Evolutionary conservation across 2,113 vertebrate genomes (phyloP).

Genomic region (Cichladusa arquata): DNA sequence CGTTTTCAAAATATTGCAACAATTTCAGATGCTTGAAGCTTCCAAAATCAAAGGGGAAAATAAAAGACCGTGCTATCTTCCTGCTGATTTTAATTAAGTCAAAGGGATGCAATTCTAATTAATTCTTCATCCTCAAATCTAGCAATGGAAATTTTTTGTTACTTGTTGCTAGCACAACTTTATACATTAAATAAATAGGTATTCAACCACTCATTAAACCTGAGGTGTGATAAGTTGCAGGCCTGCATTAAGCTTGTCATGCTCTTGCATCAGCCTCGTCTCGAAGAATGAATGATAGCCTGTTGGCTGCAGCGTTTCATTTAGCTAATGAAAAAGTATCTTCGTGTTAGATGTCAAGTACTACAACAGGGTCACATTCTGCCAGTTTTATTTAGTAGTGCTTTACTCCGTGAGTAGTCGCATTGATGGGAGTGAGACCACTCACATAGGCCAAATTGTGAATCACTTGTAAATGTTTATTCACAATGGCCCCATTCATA

Average conservation of each 20-base stretch:
- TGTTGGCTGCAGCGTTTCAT: neutral
- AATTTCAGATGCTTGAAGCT: neutral
- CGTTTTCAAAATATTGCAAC: neutral
- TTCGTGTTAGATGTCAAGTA: conserved; percentile 56
- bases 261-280: conserved; percentile 42
- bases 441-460: conserved; percentile 49
- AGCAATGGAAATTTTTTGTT: conserved; percentile 5
- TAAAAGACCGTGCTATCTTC: neutral
- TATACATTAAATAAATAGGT: conserved; percentile 31
- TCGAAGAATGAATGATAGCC: conserved; percentile 42
- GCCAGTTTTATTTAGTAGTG: conserved; percentile 38
- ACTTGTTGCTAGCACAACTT: neutral
- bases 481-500: conserved; percentile 63
- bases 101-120: neutral
- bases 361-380: conserved; percentile 67
- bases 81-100: conserved; percentile 3
- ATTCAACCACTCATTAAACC: conserved; percentile 48
- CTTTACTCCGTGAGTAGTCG: conserved; percentile 31
- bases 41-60: neutral
- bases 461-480: conserved; percentile 53
- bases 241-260: conserved; percentile 51
- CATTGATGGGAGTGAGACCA: conserved; percentile 33
- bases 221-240: conserved; percentile 65
- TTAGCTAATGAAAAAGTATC: conserved; percentile 52
- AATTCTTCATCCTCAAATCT: neutral